phyloP scores from a whole-genome alignment of 2,888 invertebrate genomes.

The Drosophila kanekoi region DNA sequence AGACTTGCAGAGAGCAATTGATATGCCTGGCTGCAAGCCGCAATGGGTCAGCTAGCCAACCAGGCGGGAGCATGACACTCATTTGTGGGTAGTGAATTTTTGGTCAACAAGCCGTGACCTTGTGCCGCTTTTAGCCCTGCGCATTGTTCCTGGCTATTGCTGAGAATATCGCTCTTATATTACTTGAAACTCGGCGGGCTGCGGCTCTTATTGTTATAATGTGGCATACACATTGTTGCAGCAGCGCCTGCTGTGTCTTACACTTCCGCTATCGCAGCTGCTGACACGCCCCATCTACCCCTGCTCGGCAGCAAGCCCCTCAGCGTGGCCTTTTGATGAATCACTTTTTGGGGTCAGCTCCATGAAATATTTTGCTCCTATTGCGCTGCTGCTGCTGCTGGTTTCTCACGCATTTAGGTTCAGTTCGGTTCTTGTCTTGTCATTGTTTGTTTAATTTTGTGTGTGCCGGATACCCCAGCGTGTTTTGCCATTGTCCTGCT shows the following conservation, averaged over 20 bases:
- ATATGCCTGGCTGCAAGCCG: slow-evolving; percentile 14
- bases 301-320: neutral
- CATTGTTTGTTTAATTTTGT: slow-evolving; percentile 82
- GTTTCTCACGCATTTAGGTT: slow-evolving; percentile 47
- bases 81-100: slow-evolving; percentile 57
- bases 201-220: slow-evolving; percentile 50
- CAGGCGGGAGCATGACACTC: slow-evolving; percentile 23
- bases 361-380: slow-evolving; percentile 25
- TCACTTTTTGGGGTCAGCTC: slow-evolving; percentile 54
- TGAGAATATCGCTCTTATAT: slow-evolving; percentile 58
- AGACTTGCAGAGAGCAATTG: slow-evolving; percentile 18
- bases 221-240: slow-evolving; percentile 60
- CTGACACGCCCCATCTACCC: slow-evolving; percentile 42
- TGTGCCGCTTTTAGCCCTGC: slow-evolving; percentile 39
- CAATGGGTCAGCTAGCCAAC: slow-evolving; percentile 35
- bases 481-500: slow-evolving; percentile 76
- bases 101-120: slow-evolving; percentile 67
- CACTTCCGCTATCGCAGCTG: slow-evolving; percentile 66
- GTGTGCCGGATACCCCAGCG: slow-evolving; percentile 73
- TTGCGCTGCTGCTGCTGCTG: slow-evolving; percentile 9
- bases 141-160: slow-evolving; percentile 6
- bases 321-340: slow-evolving; percentile 39
- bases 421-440: slow-evolving; percentile 67
- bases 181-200: slow-evolving; percentile 44
- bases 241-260: slow-evolving; percentile 66